Percentiles rank a stretch among this genome's conserved stretches.
Conservation (phyloP, 2,888 invertebrate genomes). For the Temnothorax unifasciatus region DNA sequence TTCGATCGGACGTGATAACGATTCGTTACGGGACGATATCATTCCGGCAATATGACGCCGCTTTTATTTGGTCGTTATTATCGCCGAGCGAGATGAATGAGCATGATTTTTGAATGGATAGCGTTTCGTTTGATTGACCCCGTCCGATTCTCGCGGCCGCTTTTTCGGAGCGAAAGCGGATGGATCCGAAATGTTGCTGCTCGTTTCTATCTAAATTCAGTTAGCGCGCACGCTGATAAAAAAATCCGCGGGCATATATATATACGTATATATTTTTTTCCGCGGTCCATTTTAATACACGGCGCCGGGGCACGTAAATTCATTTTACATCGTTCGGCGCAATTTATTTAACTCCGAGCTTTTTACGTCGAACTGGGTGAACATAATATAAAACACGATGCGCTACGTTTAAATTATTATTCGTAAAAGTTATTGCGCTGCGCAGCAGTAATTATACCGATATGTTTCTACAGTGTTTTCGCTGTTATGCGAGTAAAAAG, state of each 20-base stretch:
- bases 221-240: constrained; percentile 38
- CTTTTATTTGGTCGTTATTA: neutral
- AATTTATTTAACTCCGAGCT: constrained; percentile 35
- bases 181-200: constrained; percentile 1
- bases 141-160: neutral
- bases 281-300: constrained; percentile 34
- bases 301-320: constrained; percentile 14
- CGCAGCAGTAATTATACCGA: constrained; percentile 4
- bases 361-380: constrained; percentile 5
- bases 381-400: constrained; percentile 14
- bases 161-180: neutral
- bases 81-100: neutral
- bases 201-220: constrained; percentile 34
- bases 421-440: constrained; percentile 15
- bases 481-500: neutral
- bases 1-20: neutral
- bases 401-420: constrained; percentile 41
- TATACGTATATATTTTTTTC: neutral
- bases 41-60: neutral
- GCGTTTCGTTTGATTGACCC: neutral
- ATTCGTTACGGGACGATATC: neutral
- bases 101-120: neutral
- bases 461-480: neutral
- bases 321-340: constrained; percentile 39
- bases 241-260: neutral